phyloP scores from a whole-genome alignment of 2,888 invertebrate genomes.

The Horisme vitalbata region DNA sequence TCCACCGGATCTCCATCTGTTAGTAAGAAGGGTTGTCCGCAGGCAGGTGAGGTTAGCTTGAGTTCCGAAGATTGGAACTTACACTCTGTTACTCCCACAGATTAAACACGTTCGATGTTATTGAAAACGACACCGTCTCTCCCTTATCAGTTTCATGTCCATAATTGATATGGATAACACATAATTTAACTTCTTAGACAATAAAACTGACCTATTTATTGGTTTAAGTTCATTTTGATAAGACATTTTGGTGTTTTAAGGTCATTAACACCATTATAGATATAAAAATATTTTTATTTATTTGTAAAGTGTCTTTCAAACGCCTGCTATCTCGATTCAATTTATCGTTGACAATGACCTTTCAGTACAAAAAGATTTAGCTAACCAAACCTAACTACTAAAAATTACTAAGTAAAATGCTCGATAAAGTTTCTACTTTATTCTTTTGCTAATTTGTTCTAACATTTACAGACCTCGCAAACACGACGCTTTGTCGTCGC shows the following conservation, averaged over 20 bases:
- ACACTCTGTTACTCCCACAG: not conserved
- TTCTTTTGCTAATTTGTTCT: too few relatives aligned
- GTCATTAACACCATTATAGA: constrained; percentile 63
- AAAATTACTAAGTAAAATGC: too few relatives aligned
- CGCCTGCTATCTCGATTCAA: too few relatives aligned
- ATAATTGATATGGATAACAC: constrained; percentile 37
- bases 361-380: too few relatives aligned
- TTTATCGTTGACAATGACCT: too few relatives aligned
- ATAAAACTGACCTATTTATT: constrained; percentile 77
- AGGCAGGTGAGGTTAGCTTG: too few relatives aligned
- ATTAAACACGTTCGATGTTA: constrained; percentile 10
- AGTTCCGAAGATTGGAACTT: not conserved
- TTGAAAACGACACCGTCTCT: constrained; percentile 8
- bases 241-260: constrained; percentile 54
- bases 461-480: too few relatives aligned
- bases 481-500: too few relatives aligned
- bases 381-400: too few relatives aligned
- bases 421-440: too few relatives aligned
- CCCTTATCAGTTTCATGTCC: constrained; percentile 25
- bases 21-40: too few relatives aligned
- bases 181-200: constrained; percentile 58
- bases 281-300: constrained; percentile 42
- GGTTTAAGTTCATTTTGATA: constrained; percentile 61
- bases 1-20: too few relatives aligned
- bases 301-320: constrained; percentile 1